phyloP scores from a whole-genome alignment of 2,113 vertebrate genomes.

The Corynorhinus townsendii region DNA sequence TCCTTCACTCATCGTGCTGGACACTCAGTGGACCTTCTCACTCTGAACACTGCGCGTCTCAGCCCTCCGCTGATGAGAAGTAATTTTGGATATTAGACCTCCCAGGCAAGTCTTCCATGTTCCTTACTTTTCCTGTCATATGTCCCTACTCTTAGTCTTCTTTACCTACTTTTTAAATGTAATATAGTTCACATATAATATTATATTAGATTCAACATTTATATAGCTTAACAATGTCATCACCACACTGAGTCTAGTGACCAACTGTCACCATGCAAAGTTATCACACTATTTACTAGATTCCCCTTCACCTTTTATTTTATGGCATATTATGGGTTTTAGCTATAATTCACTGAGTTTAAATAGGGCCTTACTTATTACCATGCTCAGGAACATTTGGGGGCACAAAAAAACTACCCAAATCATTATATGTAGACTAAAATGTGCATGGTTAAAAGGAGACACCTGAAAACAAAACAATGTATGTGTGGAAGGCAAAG shows the following conservation, averaged over 20 bases:
- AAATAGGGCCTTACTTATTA: neutral
- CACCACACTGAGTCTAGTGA: neutral
- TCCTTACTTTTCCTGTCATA: neutral
- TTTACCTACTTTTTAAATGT: neutral
- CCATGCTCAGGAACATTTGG: neutral
- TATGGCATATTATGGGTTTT: neutral
- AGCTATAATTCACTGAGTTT: neutral
- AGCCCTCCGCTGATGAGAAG: neutral
- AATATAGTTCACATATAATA: neutral
- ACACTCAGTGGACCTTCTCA: neutral
- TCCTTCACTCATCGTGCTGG: neutral
- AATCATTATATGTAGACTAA: neutral
- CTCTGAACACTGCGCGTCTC: neutral
- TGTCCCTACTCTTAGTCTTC: neutral
- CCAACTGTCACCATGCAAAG: neutral
- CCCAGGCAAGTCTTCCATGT: neutral
- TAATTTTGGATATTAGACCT: neutral
- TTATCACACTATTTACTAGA: neutral
- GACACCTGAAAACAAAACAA: neutral
- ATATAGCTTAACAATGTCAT: neutral
- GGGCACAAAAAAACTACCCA: neutral
- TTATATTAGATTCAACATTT: neutral
- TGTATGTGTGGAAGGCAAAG: neutral
- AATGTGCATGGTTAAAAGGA: neutral
- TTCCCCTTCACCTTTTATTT: neutral